Conservation (phyloP, 2,888 invertebrate genomes). For the Eilema depressum region DNA sequence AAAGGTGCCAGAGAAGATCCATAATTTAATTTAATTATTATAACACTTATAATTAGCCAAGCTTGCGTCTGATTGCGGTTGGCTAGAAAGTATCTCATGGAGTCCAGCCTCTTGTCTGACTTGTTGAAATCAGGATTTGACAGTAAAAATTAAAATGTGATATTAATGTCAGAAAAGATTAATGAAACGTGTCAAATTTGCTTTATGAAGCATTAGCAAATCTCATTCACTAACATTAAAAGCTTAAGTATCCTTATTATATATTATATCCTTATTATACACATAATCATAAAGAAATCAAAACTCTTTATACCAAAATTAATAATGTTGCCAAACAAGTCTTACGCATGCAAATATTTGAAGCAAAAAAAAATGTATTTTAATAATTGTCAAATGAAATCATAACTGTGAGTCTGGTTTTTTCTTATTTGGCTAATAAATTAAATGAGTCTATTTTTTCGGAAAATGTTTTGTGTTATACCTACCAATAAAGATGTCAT, state of each 20-base stretch:
- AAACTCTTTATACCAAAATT: constrained; percentile 10
- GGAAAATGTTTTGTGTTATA: constrained; percentile 27
- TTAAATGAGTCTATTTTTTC: constrained; percentile 26
- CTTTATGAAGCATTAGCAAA: background rate
- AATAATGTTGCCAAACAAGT: constrained; percentile 32
- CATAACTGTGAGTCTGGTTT: constrained; percentile 41
- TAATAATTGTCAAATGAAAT: constrained; percentile 41
- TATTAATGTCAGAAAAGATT: background rate
- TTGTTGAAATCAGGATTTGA: background rate
- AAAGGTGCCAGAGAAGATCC: background rate
- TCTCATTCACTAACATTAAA: background rate
- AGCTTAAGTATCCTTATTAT: no score
- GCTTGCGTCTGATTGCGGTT: background rate
- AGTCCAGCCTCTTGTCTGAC: no score
- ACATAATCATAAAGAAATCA: constrained; percentile 13
- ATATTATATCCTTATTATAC: background rate
- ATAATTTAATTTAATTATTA: background rate
- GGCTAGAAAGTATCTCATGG: no score
- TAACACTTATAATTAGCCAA: background rate
- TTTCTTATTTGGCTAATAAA: constrained; percentile 30
- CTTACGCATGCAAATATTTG: constrained; percentile 19
- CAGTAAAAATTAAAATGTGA: background rate
- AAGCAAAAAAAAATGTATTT: constrained; percentile 24
- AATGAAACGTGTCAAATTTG: constrained; percentile 5
- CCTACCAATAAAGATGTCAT: constrained; percentile 49